Conservation (phyloP, 64 coral and sea anemone species). For the Dendronephthya gigantea region DNA sequence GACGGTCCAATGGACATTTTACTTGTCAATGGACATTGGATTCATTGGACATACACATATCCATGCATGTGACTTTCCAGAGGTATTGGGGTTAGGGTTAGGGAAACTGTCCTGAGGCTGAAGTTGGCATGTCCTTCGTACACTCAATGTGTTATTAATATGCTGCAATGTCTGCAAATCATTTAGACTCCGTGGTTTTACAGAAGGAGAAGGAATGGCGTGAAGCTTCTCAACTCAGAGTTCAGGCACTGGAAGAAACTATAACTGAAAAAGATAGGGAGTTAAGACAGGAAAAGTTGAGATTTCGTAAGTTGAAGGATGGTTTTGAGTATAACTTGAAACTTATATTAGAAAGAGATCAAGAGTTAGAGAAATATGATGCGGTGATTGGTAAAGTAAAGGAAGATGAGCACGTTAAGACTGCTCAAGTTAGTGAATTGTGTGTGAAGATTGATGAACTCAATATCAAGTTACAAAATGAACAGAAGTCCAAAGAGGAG, state of each 20-base stretch:
- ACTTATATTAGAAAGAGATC: conserved; percentile 66
- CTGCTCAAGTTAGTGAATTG: conserved; percentile 78
- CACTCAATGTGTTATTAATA: too few relatives aligned
- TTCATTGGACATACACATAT: too few relatives aligned
- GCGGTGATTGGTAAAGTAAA: conserved; percentile 54
- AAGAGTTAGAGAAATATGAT: conserved; percentile 78
- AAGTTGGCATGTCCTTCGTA: too few relatives aligned
- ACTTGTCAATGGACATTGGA: too few relatives aligned
- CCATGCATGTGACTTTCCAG: too few relatives aligned
- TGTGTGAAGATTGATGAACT: conserved; percentile 86
- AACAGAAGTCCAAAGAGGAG: conserved; percentile 66
- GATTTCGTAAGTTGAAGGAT: conserved; percentile 82
- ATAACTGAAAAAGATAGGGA: conserved; percentile 61
- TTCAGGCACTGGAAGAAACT: conserved; percentile 50
- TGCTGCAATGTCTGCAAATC: not conserved
- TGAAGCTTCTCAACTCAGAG: conserved; percentile 56
- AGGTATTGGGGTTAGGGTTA: too few relatives aligned
- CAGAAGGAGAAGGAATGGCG: conserved; percentile 98
- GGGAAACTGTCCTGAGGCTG: too few relatives aligned
- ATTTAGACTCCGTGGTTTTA: conserved; percentile 27
- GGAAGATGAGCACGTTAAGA: conserved; percentile 41
- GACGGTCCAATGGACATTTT: too few relatives aligned
- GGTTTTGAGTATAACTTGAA: conserved; percentile 94
- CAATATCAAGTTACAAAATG: conserved; percentile 47
- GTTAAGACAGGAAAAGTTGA: conserved; percentile 50